Evolutionary conservation across 2,797 vertebrate genomes (phyloP).

Genomic region (Microctenopoma lineatum): DNA sequence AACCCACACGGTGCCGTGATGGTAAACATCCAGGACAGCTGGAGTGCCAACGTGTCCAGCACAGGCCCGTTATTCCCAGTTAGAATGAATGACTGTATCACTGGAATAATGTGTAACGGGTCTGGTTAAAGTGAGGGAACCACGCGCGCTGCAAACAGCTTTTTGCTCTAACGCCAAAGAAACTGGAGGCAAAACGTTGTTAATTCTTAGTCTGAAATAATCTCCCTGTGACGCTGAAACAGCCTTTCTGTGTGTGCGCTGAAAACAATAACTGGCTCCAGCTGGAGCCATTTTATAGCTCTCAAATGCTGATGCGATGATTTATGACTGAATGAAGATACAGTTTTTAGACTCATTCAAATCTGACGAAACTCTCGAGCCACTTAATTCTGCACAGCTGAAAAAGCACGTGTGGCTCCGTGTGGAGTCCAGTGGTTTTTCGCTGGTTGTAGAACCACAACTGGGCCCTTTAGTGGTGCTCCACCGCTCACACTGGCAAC

Average conservation of each 20-base stretch:
- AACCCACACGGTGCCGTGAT: neutral
- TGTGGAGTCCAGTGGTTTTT: constrained; percentile 55
- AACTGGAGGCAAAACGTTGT: no score
- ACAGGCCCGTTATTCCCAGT: neutral
- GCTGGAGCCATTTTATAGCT: neutral
- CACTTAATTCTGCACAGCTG: constrained; percentile 38
- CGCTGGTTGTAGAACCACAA: constrained; percentile 60
- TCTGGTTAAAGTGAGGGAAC: no score
- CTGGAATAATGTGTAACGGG: neutral
- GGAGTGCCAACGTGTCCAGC: neutral
- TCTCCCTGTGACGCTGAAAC: neutral
- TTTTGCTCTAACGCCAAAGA: no score
- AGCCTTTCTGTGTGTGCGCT: no score
- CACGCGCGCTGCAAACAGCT: no score
- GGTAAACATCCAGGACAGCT: neutral
- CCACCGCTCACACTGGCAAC: constrained; percentile 36
- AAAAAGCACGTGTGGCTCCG: constrained; percentile 48
- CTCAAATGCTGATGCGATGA: neutral
- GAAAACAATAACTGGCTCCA: neutral
- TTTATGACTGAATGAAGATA: neutral
- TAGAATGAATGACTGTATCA: neutral
- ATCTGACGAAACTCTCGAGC: neutral
- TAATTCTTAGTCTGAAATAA: neutral
- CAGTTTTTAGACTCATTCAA: neutral
- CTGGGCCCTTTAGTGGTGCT: constrained; percentile 61